Evolutionary conservation across 2,797 vertebrate genomes (phyloP).

Genomic region (Avahi laniger): DNA sequence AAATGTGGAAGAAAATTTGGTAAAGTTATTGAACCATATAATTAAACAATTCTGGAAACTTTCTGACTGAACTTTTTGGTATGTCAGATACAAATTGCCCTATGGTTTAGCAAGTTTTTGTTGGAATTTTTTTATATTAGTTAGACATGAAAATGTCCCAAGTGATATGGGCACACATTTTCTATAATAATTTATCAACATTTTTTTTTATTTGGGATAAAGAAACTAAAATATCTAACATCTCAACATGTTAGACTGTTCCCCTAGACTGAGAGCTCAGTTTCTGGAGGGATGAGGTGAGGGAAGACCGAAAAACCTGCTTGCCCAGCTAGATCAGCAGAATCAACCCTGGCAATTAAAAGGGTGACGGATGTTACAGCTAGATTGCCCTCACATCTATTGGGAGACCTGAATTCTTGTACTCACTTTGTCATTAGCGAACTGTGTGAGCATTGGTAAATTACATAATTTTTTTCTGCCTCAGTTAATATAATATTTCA

Average conservation of each 20-base stretch:
- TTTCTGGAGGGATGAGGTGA: neutral
- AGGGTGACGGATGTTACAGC: too few relatives aligned
- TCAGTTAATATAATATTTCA: conserved; percentile 11
- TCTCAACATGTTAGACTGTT: too few relatives aligned
- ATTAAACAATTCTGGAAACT: neutral
- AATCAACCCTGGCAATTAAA: neutral
- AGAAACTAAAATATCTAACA: neutral
- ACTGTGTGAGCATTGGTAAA: neutral
- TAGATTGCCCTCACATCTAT: neutral
- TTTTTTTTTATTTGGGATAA: neutral
- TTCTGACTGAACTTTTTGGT: neutral
- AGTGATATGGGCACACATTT: neutral
- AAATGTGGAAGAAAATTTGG: neutral
- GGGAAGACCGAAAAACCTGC: neutral
- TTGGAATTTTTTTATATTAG: neutral
- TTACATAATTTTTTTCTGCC: neutral
- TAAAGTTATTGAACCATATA: neutral
- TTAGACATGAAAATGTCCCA: neutral
- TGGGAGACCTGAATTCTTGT: neutral
- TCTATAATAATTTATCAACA: neutral
- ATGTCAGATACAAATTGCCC: neutral
- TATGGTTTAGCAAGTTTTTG: neutral
- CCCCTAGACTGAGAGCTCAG: neutral
- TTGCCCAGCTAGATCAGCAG: neutral
- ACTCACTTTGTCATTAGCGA: neutral